Base-by-base conservation (phyloP, 2,113 vertebrate genomes). In the Hassar affinis region DNA sequence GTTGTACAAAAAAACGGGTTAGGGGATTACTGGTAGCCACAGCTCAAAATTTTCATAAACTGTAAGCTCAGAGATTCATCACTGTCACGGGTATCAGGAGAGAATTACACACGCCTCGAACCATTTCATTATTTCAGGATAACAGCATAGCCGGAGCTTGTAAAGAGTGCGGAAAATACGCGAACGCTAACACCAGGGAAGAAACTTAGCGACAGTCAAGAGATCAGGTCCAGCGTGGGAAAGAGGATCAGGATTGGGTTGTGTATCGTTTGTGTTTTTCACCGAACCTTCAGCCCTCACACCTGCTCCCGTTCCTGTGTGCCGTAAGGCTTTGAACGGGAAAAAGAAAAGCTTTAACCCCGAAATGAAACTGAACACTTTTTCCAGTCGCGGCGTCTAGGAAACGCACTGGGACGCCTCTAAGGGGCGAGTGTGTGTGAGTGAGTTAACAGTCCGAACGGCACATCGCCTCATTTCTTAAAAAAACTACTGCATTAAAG, bases 321-420 rank as follows among this genome's bases (percentile, higher is more conserved):
- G 42, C 69, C 2, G 20, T 69, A 69, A 25, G 66, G 45, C 20
- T 45, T 1, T 1, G 35, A 69, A n/a, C n/a, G 68, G 68, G 7
- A n/a, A n/a, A 56, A 59, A 59, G 27, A 61, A 22, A 78, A n/a
- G 25, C 59, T 35, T 25, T 15, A 18, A 10, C 62, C 77, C 38
- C 25, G 10, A 61, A 79, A 45, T 30, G 57, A 62, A 12, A 38
- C 74, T 18, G 27, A 76, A 56, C 74, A 76, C 33, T 79, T 79
- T 79, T 79, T 79, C 78, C 78, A 79, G 57, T 47, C 38, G 6
- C 56, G n/a, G 11, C 78, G 18, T 79, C 78, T 57, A 79, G 57
- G 78, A 79, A 79, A 79, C 33, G 9, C 76, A 22, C 45, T 45
- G 33, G 22, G 52, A 45, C n/a, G 38, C 49, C 74, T 54, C 49